Evolutionary conservation across 2,113 vertebrate species (phyloP).

Genomic region (Nerophis lumbriciformis): DNA sequence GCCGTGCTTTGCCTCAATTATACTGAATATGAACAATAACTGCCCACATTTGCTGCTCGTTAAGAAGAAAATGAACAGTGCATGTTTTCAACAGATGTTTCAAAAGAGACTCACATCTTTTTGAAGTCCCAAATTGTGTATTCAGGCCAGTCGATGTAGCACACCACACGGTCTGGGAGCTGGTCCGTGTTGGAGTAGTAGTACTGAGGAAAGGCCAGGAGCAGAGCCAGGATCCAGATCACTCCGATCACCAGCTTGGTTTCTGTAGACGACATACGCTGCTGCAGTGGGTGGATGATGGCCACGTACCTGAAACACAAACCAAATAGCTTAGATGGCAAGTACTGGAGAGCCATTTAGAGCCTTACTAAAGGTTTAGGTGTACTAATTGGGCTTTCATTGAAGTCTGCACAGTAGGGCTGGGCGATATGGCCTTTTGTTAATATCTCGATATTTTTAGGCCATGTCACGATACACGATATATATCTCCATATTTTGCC

Average conservation of each 20-base stretch:
- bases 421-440: too few relatives aligned
- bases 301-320: conserved; percentile 85
- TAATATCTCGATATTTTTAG: too few relatives aligned
- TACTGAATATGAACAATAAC: conserved; percentile 18
- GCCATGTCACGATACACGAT: too few relatives aligned
- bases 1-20: conserved; percentile 12
- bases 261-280: conserved; percentile 85
- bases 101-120: conserved; percentile 78
- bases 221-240: conserved; percentile 90
- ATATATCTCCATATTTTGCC: too few relatives aligned
- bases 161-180: conserved; percentile 77
- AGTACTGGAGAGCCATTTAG: not conserved
- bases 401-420: too few relatives aligned
- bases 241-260: conserved; percentile 84
- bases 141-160: conserved; percentile 89
- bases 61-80: conserved; percentile 14
- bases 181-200: conserved; percentile 79
- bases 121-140: conserved; percentile 69
- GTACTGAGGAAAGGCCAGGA: conserved; percentile 89
- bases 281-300: conserved; percentile 92
- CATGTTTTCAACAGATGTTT: conserved; percentile 6
- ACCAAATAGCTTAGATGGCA: not conserved
- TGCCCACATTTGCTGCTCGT: conserved; percentile 11
- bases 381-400: too few relatives aligned
- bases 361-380: too few relatives aligned